phyloP scores from a whole-genome alignment of 2,888 invertebrate species.

The Nomada goodeniana region DNA sequence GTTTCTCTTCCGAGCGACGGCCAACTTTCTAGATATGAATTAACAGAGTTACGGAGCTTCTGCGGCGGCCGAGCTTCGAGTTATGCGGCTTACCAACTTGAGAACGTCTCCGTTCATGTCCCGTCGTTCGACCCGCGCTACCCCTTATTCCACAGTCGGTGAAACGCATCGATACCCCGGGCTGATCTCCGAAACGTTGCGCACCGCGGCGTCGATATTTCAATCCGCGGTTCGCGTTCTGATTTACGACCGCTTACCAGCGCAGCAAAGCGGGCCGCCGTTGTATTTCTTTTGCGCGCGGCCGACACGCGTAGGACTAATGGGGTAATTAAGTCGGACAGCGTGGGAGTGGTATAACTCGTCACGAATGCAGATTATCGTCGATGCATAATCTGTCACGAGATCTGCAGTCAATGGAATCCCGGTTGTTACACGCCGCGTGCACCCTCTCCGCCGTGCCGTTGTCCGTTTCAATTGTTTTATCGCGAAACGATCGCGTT shows the following conservation, averaged over 20 bases:
- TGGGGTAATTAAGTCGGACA: conserved; percentile 65
- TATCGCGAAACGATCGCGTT: conserved; percentile 30
- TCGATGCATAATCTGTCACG: conserved; percentile 57
- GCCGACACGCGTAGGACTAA: conserved; percentile 56
- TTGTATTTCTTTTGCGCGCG: conserved; percentile 5
- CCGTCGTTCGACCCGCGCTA: conserved; percentile 20
- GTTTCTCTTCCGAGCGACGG: conserved; percentile 66
- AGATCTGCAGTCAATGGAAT: conserved; percentile 58
- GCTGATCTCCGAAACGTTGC: conserved; percentile 13
- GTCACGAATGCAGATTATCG: conserved; percentile 67
- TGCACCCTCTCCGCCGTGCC: neutral
- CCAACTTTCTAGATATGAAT: conserved; percentile 83
- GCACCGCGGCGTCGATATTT: neutral
- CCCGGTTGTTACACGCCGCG: conserved; percentile 2
- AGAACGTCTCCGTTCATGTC: conserved; percentile 74
- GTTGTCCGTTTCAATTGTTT: conserved; percentile 27
- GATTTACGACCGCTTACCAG: conserved; percentile 20
- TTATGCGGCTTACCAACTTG: conserved; percentile 81
- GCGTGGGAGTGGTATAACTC: conserved; percentile 61
- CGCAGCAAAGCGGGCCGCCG: neutral
- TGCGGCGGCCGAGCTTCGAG: conserved; percentile 74
- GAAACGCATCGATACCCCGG: neutral
- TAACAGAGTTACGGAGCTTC: conserved; percentile 83
- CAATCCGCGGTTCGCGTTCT: neutral
- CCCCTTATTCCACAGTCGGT: neutral